These are phyloP conservation scores for Saccostrea cuccullata DNA, from an alignment of 1,140 invertebrate genomes.

Conservation along the genomic window DNA sequence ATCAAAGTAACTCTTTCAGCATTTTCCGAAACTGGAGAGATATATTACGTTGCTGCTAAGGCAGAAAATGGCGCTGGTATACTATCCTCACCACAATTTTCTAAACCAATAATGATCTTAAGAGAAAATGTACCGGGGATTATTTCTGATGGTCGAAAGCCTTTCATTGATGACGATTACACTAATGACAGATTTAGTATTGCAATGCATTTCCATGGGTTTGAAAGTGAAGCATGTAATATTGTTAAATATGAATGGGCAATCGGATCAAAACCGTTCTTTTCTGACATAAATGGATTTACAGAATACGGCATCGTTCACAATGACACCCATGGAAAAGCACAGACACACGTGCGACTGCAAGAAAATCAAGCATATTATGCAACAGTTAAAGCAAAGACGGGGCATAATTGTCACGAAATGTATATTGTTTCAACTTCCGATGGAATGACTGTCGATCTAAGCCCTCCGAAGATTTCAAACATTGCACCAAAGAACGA, in stretches of 20 bases:
- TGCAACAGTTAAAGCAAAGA: conserved; percentile 53
- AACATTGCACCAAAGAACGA: conserved; percentile 24
- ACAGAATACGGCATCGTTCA: conserved; percentile 46
- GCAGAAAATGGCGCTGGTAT: conserved; percentile 57
- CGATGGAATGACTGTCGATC: too few species aligned
- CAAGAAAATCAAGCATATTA: conserved; percentile 52
- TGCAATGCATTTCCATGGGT: conserved; percentile 57
- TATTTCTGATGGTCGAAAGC: conserved; percentile 56
- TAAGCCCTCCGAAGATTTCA: conserved; percentile 45
- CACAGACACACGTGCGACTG: conserved; percentile 41
- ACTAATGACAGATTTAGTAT: not conserved
- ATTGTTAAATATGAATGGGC: conserved; percentile 63
- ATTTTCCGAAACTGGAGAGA: too few species aligned
- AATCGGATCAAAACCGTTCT: conserved; percentile 50
- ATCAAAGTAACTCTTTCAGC: too few species aligned
- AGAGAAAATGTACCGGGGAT: conserved; percentile 32
- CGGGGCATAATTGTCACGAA: conserved; percentile 46
- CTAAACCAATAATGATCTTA: conserved; percentile 54
- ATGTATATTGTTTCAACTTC: too few species aligned
- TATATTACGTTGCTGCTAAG: conserved; percentile 54
- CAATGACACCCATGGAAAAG: too few species aligned
- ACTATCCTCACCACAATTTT: conserved; percentile 38
- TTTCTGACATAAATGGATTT: conserved; percentile 52
- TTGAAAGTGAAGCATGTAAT: conserved; percentile 61
- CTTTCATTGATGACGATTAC: conserved; percentile 49